phyloP scores from a whole-genome alignment of 1,140 invertebrate genomes.

The Mactra quadrangularis region DNA sequence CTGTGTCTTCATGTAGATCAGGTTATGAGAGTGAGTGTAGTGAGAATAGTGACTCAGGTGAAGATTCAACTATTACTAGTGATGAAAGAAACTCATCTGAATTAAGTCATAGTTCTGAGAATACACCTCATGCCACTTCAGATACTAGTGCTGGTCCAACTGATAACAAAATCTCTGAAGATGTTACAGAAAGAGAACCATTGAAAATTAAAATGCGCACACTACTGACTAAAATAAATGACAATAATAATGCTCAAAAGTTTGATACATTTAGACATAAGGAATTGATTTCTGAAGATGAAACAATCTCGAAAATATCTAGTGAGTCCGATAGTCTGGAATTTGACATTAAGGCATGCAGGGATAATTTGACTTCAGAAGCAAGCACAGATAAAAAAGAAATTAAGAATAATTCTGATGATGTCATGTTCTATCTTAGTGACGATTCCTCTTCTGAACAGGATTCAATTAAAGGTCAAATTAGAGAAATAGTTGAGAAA shows the following conservation, averaged over 20 bases:
- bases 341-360: no score
- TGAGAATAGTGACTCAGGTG: not conserved
- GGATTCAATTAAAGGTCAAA: not conserved
- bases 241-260: not conserved
- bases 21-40: slow-evolving; percentile 28
- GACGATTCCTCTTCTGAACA: slow-evolving; percentile 12
- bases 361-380: no score
- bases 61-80: not conserved
- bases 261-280: not conserved
- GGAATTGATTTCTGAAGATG: not conserved
- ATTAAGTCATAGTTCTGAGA: not conserved
- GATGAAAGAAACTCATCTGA: no score
- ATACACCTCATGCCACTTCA: not conserved
- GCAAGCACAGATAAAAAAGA: not conserved
- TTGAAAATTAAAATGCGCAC: slow-evolving; percentile 51
- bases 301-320: no score
- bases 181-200: slow-evolving; percentile 6
- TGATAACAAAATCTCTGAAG: not conserved
- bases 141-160: not conserved
- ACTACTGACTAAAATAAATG: slow-evolving; percentile 28
- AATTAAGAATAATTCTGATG: not conserved
- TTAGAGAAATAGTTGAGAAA: not conserved
- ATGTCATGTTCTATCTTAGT: slow-evolving; percentile 35
- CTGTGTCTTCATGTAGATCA: slow-evolving; percentile 16
- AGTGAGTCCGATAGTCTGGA: no score